A percentile compares a stretch with the other conserved stretches of the same genome.
Conservation (phyloP, 2,113 vertebrate species). For the Struthio camelus region DNA sequence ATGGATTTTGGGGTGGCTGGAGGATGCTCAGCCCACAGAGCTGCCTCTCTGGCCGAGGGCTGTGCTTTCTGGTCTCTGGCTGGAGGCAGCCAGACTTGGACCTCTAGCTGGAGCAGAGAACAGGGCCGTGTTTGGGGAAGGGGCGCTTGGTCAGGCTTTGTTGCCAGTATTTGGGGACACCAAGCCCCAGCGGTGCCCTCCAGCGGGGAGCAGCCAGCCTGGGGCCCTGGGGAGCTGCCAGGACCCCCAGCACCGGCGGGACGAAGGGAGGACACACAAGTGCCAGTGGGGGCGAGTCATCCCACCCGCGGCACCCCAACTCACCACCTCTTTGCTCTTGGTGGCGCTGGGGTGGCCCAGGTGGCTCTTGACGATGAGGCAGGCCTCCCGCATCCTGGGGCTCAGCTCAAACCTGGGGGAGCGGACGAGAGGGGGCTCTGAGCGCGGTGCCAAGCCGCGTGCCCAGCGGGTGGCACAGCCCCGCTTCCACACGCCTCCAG, state of each 20-base stretch:
- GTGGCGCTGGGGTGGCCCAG: conserved; percentile 76
- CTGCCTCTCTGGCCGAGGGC: no score
- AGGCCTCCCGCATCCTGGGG: conserved; percentile 91
- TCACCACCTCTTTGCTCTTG: conserved; percentile 88
- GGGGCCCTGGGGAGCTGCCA: no score
- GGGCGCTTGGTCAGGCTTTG: neutral
- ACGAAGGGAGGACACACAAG: no score
- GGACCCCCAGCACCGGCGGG: no score
- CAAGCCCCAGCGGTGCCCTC: neutral
- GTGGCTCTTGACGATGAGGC: conserved; percentile 85
- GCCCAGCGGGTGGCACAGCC: neutral
- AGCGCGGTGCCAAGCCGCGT: rapidly evolving
- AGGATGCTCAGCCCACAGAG: neutral
- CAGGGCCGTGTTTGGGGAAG: neutral
- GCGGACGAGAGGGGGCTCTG: rapidly evolving
- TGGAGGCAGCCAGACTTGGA: no score
- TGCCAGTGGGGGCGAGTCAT: rapidly evolving
- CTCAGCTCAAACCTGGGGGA: conserved; percentile 87
- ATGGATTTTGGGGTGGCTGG: neutral
- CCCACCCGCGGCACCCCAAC: neutral
- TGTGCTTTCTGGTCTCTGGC: no score
- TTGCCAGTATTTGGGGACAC: neutral
- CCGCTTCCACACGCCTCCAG: neutral
- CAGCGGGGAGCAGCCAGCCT: neutral
- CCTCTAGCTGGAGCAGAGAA: neutral